Evolutionary conservation across 2,888 invertebrate species (phyloP).

Genomic region (Drosophila gaucha): DNA sequence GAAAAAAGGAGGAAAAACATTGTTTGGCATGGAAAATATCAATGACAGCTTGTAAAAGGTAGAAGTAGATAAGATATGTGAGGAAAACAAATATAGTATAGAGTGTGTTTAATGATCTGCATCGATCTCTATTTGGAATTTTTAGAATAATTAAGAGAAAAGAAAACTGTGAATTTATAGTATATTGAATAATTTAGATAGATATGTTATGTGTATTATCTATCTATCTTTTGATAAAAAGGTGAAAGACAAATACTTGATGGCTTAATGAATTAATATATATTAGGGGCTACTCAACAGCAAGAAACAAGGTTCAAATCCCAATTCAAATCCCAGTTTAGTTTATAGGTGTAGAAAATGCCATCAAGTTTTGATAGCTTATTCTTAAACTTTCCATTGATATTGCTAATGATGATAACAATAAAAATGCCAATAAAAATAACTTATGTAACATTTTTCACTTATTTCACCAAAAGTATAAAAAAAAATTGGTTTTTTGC

Average conservation of each 20-base stretch:
- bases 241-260: too few species aligned
- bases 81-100: neutral
- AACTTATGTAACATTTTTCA: conserved; percentile 17
- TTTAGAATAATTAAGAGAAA: neutral
- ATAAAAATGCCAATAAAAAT: neutral
- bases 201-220: neutral
- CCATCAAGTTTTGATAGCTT: too few species aligned
- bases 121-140: neutral
- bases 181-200: conserved; percentile 9
- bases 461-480: conserved; percentile 5
- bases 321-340: too few species aligned
- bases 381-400: too few species aligned
- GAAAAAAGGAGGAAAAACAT: conserved; percentile 2
- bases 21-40: conserved; percentile 31
- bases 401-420: neutral
- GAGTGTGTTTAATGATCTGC: neutral
- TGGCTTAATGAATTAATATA: too few species aligned
- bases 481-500: conserved; percentile 30
- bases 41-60: conserved; percentile 41
- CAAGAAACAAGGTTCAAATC: too few species aligned
- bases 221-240: neutral
- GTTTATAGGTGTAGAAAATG: too few species aligned
- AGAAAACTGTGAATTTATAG: neutral
- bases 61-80: conserved; percentile 10
- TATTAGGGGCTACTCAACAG: too few species aligned